Evolutionary conservation across 37 sponge, comb jelly and placozoan species (phyloP).

Genomic region (Amphimedon queenslandica): DNA sequence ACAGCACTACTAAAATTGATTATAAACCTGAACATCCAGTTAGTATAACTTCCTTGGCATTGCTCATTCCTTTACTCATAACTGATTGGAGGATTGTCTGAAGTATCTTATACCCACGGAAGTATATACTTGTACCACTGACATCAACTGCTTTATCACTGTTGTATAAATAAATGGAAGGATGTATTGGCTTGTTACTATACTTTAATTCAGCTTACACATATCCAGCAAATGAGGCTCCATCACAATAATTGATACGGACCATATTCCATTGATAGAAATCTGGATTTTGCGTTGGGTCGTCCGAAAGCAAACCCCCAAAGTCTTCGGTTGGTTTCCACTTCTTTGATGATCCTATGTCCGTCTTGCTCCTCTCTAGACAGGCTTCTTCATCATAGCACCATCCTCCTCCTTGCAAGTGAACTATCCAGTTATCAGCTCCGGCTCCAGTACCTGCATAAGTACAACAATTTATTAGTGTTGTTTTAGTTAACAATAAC

Average conservation of each 20-base stretch:
- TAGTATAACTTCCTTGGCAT: constrained; percentile 59
- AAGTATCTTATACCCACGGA: constrained; percentile 10
- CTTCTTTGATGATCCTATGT: constrained; percentile 63
- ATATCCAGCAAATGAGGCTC: constrained; percentile 74
- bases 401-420: constrained; percentile 82
- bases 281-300: constrained; percentile 47
- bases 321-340: constrained; percentile 6
- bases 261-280: constrained; percentile 74
- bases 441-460: constrained; percentile 18
- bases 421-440: constrained; percentile 66
- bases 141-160: neutral
- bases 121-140: neutral
- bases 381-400: constrained; percentile 46
- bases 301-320: constrained; percentile 55
- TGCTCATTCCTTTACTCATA: constrained; percentile 33
- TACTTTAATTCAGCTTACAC: no score
- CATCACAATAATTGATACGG: constrained; percentile 79
- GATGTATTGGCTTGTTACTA: no score
- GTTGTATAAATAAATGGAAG: no score
- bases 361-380: constrained; percentile 53
- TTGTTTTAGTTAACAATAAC: no score
- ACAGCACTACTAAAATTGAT: no score
- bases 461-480: no score
- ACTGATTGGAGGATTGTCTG: constrained; percentile 20
- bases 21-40: constrained; percentile 82